Base-by-base conservation (phyloP, 2,113 vertebrate species). In the Muntiacus muntjak region DNA sequence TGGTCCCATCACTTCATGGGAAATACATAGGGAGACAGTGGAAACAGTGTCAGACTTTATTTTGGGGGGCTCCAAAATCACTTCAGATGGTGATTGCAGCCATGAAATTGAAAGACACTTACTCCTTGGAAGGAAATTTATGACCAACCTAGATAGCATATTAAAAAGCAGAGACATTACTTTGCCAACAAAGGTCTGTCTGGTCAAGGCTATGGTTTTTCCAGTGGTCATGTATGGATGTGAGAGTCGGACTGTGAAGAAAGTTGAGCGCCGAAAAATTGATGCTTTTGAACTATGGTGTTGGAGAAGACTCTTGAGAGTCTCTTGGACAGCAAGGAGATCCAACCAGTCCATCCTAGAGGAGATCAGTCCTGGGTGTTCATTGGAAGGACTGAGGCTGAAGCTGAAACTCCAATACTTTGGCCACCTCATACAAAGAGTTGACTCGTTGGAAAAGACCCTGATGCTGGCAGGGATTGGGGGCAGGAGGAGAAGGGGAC, bases 401-500 rank as follows among this genome's bases (percentile, higher is more conserved):
- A 71, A 36, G 4, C 17, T 71, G n/a, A 71, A 71, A n/a, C n/a
- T 71, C 9, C 64, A 71, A 36, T 71, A 71, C 9, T 71, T 21
- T 36, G n/a, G 64, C 17, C 17, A 71, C 5, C n/a, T 36, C 5
- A 36, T 12, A 9, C 21, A 9, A 71, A 71, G 19, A 36, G 6
- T n/a, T 71, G 19, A 71, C n/a, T 36, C 9, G 11, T 2, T 71
- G n/a, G 19, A 36, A 71, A 71, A 71, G 64, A 71, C 19, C 5
- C 19, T 23, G n/a, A 71, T 0, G 4, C 10, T 36, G 21, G 64
- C 2, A 71, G 23, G 23, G n/a, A 40, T 1, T 40, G 67, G 12
- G 23, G 19, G n/a, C 5, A 23, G 2, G 10, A 71, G 9, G 64
- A 40, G n/a, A 71, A 12, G 0, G 10, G 67, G n/a, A 71, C 9